Base-by-base conservation (phyloP, 2,113 vertebrate genomes). In the Accipiter cooperii region DNA sequence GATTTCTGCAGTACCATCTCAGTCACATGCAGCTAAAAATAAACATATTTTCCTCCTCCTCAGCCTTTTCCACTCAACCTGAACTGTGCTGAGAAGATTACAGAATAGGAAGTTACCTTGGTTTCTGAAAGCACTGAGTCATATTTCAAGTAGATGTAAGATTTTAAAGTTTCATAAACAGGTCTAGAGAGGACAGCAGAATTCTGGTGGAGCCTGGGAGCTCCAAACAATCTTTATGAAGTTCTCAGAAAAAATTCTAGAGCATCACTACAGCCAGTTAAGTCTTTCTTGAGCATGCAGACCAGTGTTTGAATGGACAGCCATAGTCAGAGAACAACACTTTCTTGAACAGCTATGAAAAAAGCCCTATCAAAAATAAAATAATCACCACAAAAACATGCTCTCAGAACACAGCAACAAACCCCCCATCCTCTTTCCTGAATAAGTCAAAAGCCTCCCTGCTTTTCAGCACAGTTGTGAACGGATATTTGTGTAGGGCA, bases 11-110 rank as follows among this genome's bases (percentile, higher is more conserved):
- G 42, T 68, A 63, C 26, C 17, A 64, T 60, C 63, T 88, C 75
- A 44, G 75, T 60, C 82, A 44, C 63, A 31, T 24, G 28, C n/a
- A 77, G 82, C 85, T 96, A 93, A 96, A 97, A 94, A 93, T 65
- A 94, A 92, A 61, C 19, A 12, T 31, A 16, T 90, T 92, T 92
- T 61, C 29, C 52, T 82, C 63, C 28, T 74, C 21, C 34, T 85
- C 90, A 61, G 79, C 36, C 82, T 70, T 92, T 93, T 90, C 61
- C 66, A 61, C 57, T 92, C 70, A 87, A n/a, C 65, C 66, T 87
- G 74, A 89, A 42, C 65, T 73, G 47, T 76, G 36, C 66, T 52
- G 36, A 78, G 63, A 65, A 71, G 81, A 74, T 74, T 66, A 70
- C 54, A 84, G 57, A 65, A 57, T 14, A 65, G 31, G 49, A 57